These are phyloP conservation scores for Sericinus montela DNA, from an alignment of 2,888 invertebrate species.

Conservation along the genomic window DNA sequence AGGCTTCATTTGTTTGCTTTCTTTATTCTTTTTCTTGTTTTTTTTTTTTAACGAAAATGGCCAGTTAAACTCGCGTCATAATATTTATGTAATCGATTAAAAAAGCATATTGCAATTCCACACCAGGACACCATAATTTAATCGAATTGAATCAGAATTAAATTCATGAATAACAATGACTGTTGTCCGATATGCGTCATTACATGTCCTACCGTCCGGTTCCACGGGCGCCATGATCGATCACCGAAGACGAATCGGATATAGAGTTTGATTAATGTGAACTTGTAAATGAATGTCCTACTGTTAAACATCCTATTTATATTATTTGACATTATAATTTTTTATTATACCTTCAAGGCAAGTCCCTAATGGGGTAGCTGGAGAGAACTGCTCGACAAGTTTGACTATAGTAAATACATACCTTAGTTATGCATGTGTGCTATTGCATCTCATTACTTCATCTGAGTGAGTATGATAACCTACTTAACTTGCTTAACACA, in stretches of 20 bases:
- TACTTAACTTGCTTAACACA: too few species aligned
- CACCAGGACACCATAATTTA: not conserved
- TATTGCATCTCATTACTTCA: too few species aligned
- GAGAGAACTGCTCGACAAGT: too few species aligned
- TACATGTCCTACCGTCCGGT: constrained; percentile 27
- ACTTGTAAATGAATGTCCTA: constrained; percentile 17
- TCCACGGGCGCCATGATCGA: constrained; percentile 26
- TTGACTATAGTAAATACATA: too few species aligned
- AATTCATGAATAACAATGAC: constrained; percentile 43
- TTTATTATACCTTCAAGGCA: not conserved
- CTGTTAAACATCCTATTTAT: constrained; percentile 14
- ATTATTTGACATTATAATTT: constrained; percentile 13
- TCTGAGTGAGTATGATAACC: too few species aligned
- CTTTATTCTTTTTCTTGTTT: too few species aligned
- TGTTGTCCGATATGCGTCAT: constrained; percentile 55
- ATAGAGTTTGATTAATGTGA: constrained; percentile 17
- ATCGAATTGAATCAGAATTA: constrained; percentile 29
- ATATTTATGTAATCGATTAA: not conserved
- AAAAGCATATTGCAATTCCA: not conserved
- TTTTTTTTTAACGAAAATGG: too few species aligned
- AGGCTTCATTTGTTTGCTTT: too few species aligned
- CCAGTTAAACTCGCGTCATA: too few species aligned
- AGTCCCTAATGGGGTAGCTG: too few species aligned
- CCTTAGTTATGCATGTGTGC: too few species aligned
- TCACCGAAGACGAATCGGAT: constrained; percentile 20